Evolutionary conservation across 2,113 vertebrate species (phyloP), one percentile per base, ranked within the genome.

Genomic region (Lethenteron reissneri): DNA sequence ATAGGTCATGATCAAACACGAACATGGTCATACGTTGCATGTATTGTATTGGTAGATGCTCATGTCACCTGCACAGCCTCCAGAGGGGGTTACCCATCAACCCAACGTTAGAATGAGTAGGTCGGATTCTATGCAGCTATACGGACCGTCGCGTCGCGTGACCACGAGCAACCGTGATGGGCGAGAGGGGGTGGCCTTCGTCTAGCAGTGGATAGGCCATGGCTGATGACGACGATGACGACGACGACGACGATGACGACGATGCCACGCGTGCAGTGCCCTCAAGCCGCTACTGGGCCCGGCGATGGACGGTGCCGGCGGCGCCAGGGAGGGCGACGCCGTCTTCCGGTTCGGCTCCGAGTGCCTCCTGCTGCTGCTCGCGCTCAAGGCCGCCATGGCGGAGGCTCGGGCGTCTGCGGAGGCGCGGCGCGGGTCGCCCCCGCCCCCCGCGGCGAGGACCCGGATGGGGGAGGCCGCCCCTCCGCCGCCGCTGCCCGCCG

Each of bases 311-410:
- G n/a, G n/a, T 8, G n/a, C 25, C 25, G 64, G n/a, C 25, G 64
- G 9, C 10, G n/a, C n/a, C 11, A 25, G 25, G 25, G 9, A 25
- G 0, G 72, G 75, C 2, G 89, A 88, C 0, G 21, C 76, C 64
- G 78, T 81, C 0, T 95, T 89, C 89, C 75, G 5, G 19, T 85
- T 85, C 64, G 83, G 83, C 3, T 81, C 83, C 74, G 85, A 88
- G 73, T 76, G 79, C 71, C 81, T 95, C 60, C 74, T 87, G 4
- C 73, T 90, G 71, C 78, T 95, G 9, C 77, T 88, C 59, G 77
- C 81, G 70, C 76, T 95, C 58, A 81, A 82, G 3, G 79, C 77
- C 13, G 80, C 82, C 71, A 81, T 92, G 72, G 25, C 74, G 4
- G 58, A 8, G 8, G 78, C 88, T 12, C 80, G 83, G 2, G 76